Percentiles rank a stretch among this genome's conserved stretches.
phyloP scores from a whole-genome alignment of 2,797 vertebrate species.

The Diplodus sargus region DNA sequence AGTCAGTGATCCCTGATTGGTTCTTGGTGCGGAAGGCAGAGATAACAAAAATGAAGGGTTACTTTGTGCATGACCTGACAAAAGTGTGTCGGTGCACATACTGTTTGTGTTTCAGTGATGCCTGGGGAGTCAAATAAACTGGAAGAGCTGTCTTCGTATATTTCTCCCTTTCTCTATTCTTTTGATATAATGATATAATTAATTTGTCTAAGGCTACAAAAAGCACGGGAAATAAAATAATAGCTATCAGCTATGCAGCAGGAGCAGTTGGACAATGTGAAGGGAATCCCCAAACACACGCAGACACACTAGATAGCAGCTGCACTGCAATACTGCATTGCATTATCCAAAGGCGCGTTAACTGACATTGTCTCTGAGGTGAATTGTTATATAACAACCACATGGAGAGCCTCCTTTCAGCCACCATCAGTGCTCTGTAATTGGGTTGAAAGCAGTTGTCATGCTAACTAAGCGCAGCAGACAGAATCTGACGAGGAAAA shows the following conservation, averaged over 20 bases:
- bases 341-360: conserved; percentile 46
- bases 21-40: not conserved
- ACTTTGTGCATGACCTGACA: not conserved
- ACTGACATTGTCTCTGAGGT: conserved; percentile 64
- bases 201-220: not conserved
- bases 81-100: not conserved
- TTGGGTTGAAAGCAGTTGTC: conserved; percentile 76
- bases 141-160: not conserved
- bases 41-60: not conserved
- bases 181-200: no score
- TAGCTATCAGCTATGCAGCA: conserved; percentile 12
- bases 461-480: conserved; percentile 65
- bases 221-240: conserved; percentile 18
- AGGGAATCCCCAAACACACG: conserved; percentile 63
- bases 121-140: not conserved
- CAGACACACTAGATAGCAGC: conserved; percentile 49
- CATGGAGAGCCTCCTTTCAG: conserved; percentile 55
- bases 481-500: conserved; percentile 52
- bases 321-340: conserved; percentile 41
- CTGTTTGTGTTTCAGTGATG: not conserved
- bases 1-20: not conserved
- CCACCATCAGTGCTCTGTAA: conserved; percentile 71
- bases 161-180: no score
- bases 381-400: conserved; percentile 66
- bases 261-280: conserved; percentile 20